Evolutionary conservation across 2,888 invertebrate species (phyloP).

Genomic region (Platyscelio sp.): DNA sequence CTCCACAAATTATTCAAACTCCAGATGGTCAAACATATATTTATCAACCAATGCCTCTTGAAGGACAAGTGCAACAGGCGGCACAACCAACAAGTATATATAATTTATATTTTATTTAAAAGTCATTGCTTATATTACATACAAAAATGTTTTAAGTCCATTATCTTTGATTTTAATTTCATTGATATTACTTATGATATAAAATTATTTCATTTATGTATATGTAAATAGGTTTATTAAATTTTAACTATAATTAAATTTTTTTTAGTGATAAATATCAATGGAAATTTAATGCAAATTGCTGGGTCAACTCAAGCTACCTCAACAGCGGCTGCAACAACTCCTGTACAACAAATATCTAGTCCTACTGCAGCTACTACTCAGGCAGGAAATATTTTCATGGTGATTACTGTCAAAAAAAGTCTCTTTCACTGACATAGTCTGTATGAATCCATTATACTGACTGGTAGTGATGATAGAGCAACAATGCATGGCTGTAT

Average conservation of each 20-base stretch:
- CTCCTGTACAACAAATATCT: conserved; percentile 85
- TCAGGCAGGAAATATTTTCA: conserved; percentile 90
- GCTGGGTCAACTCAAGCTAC: conserved; percentile 85
- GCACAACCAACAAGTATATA: conserved; percentile 87
- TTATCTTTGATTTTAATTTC: too few species aligned
- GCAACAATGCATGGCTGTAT: conserved; percentile 76
- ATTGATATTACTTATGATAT: too few species aligned
- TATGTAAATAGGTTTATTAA: too few species aligned
- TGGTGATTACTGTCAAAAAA: conserved; percentile 87
- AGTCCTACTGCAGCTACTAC: conserved; percentile 83
- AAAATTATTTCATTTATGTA: too few species aligned
- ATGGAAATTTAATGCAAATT: conserved; percentile 92
- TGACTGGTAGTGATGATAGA: conserved; percentile 82
- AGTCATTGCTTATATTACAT: too few species aligned
- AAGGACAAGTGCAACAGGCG: conserved; percentile 87
- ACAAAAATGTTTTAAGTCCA: too few species aligned
- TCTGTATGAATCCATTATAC: conserved; percentile 79
- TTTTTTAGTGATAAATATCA: conserved; percentile 90
- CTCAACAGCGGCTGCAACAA: conserved; percentile 85
- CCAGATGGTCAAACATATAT: conserved; percentile 97
- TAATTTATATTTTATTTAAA: too few species aligned
- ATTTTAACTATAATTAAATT: too few species aligned
- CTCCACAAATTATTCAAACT: too few species aligned
- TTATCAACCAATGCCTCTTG: conserved; percentile 92
- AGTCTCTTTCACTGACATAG: conserved; percentile 82